Evolutionary conservation across 2,113 vertebrate species (phyloP), one percentile per base, ranked within the genome.

Genomic region (Monopterus albus): DNA sequence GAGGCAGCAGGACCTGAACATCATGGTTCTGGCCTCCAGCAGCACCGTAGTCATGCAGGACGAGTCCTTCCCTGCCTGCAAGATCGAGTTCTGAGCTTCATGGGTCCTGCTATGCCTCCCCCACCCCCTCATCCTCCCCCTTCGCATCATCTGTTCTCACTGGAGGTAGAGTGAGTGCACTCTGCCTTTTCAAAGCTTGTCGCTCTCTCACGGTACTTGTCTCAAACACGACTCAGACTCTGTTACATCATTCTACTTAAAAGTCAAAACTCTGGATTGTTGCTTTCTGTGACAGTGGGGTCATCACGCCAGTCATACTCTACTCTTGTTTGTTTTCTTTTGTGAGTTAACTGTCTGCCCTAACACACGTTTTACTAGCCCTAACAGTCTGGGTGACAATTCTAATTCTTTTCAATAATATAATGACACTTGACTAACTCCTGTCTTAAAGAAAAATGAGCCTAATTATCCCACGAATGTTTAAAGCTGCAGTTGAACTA

Each of bases 1-100:
- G 92, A 96, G 93, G 82, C 98, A 99, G 86, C 97, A 98, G 78
- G 96, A 99, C 73, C 92, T 99, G 68, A 99, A 97, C 76, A 95
- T 99, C 88, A 95, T 99, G 94, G 98, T 99, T 60, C 89, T 99
- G 91, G 98, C 98, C 38, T 98, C 97, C 94, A 99, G 97, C 94
- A 99, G 97, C 92, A 99, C 98, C 0, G 98, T 99, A 40, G 98
- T 99, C 83, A 99, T 99, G 98, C 97, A 99, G 91, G 96, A 99
- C 0, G 98, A 99, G 87, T 99, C 98, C 65, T 99, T 99, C 85
- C 96, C 98, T 6, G 98, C 98, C 89, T 99, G 98, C 96, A 99
- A 99, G 94, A 99, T 99, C 5, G 97, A 99, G 91, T 99, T 99
- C 93, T 99, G 93, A 96, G 69, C 81, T 86, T 81, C 14, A 26